Evolutionary conservation across 64 coral and sea anemone genomes (phyloP), one percentile per base, ranked within the genome.

Genomic region (Montipora foliosa): DNA sequence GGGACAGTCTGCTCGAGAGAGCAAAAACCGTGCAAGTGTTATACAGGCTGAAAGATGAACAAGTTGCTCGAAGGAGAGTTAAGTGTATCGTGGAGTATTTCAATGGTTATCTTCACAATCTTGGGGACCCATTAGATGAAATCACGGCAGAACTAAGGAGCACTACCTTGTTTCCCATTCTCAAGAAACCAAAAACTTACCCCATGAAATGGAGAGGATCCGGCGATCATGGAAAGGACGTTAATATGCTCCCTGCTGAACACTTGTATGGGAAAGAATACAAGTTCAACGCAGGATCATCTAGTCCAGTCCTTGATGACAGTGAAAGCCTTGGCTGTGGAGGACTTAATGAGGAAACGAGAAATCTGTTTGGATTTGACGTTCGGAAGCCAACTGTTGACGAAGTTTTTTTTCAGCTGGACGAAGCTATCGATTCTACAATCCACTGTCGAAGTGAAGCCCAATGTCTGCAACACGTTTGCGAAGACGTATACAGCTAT

Each of bases 181-280:
- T 93, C 8, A 47, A 6, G 3, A 95, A 89, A 75, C 96, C 96
- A 3, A 6, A 19, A 59, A 45, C 47, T 45, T 87, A 82, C 29
- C 17, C 49, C 19, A 87, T 95, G 19, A 87, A 77, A 19, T 98
- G 96, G 96, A 84, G 75, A 88, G 96, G 96, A 3, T 49, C 73
- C n/a, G 7, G 15, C 0, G 15, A 61, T 74, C 6, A 8, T 45
- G 15, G 21, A 3, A 58, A 24, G 22, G 7, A 17, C 14, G 58
- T 67, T 59, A 44, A 61, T 4, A 90, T 94, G 75, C 58, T 92
- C 7, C 47, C 89, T 5, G 87, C 95, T 14, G 78, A 79, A 48
- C 84, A 98, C 47, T 14, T 95, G 29, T 98, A 85, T 15, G 79
- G 82, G 6, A 61, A 89, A 1, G 45, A 80, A 68, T 78, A 89